Evolutionary conservation across 2,113 vertebrate genomes (phyloP).

Genomic region (Chaetodon auriga): DNA sequence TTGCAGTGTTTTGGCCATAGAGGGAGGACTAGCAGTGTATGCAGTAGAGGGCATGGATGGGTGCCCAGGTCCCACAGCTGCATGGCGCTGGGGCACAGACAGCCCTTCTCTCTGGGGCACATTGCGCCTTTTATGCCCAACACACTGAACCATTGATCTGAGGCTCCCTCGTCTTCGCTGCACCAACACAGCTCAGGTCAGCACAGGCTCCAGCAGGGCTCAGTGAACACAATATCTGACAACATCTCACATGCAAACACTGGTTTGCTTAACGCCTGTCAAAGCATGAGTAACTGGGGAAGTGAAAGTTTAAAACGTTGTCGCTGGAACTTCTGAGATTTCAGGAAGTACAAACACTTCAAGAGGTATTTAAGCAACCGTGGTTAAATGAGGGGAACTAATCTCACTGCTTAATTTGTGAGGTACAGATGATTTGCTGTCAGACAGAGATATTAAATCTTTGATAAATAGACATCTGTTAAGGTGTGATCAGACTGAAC

Average conservation of each 20-base stretch:
- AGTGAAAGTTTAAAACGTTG: neutral
- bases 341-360: neutral
- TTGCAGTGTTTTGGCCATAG: constrained; percentile 42
- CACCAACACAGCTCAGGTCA: constrained; percentile 55
- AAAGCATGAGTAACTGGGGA: neutral
- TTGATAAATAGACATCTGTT: neutral
- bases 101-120: constrained; percentile 76
- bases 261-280: constrained; percentile 26
- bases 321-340: neutral
- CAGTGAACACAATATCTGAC: constrained; percentile 46
- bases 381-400: neutral
- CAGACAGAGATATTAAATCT: neutral
- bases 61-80: constrained; percentile 77
- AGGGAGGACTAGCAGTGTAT: constrained; percentile 44
- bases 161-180: constrained; percentile 43
- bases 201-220: constrained; percentile 27
- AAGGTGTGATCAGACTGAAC: neutral
- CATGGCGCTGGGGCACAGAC: constrained; percentile 70
- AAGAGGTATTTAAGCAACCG: neutral
- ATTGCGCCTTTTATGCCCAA: constrained; percentile 75
- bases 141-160: constrained; percentile 79
- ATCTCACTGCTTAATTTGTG: neutral
- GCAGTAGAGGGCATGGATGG: constrained; percentile 67
- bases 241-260: constrained; percentile 31
- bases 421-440: neutral